Evolutionary conservation across 2,113 vertebrate species (phyloP).

Genomic region (Gopherus flavomarginatus): DNA sequence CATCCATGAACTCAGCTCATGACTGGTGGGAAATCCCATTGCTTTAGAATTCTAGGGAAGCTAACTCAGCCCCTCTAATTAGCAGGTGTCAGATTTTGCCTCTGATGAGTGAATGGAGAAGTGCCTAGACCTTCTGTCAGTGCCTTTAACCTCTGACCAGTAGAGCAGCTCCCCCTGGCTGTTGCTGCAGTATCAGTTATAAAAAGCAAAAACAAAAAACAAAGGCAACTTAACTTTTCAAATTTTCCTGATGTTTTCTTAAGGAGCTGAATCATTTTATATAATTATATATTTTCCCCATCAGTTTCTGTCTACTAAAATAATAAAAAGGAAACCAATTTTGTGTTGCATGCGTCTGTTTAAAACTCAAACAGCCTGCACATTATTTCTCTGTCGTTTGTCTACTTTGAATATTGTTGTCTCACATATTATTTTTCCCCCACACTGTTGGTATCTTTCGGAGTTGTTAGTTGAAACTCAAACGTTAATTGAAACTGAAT

Average conservation of each 20-base stretch:
- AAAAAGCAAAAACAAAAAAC: neutral
- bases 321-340: slow-evolving; percentile 54
- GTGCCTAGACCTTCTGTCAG: slow-evolving; percentile 4
- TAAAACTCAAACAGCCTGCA: slow-evolving; percentile 58
- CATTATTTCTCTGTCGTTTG: slow-evolving; percentile 30
- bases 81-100: slow-evolving; percentile 2
- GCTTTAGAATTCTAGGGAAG: slow-evolving; percentile 11
- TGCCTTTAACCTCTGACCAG: slow-evolving; percentile 50
- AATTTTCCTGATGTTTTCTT: slow-evolving; percentile 28
- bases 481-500: slow-evolving; percentile 71
- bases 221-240: neutral
- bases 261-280: slow-evolving; percentile 41
- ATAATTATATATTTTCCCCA: neutral
- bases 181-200: neutral
- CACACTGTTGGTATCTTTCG: slow-evolving; percentile 41
- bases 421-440: slow-evolving; percentile 1
- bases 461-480: slow-evolving; percentile 63
- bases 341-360: slow-evolving; percentile 28
- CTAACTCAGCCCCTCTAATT: neutral
- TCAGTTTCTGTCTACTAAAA: slow-evolving; percentile 57
- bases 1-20: slow-evolving; percentile 6
- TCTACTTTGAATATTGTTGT: neutral
- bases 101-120: neutral
- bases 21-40: slow-evolving; percentile 31
- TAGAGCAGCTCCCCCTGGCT: slow-evolving; percentile 59